A percentile compares a stretch with the other conserved stretches of the same genome.
phyloP scores from a whole-genome alignment of 2,113 vertebrate genomes.

The Chamaetylas fuelleborni region DNA sequence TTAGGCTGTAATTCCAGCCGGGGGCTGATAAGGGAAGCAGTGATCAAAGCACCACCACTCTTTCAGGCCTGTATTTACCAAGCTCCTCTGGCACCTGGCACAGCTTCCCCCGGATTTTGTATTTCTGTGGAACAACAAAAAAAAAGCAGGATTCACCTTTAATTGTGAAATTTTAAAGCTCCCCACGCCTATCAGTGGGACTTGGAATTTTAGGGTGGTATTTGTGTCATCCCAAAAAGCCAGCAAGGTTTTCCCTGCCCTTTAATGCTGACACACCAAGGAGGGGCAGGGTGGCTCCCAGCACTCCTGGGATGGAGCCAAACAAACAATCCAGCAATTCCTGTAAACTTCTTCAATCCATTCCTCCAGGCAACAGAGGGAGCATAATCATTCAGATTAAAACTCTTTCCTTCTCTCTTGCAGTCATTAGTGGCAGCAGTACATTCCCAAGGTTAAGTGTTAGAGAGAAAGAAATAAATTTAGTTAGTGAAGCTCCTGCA shows the following conservation, averaged over 20 bases:
- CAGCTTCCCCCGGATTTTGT: not conserved
- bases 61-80: not conserved
- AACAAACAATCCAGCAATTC: not conserved
- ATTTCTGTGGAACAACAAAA: not conserved
- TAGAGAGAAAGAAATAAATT: not conserved
- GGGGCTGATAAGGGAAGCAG: not conserved
- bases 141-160: fast-evolving
- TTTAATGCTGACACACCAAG: fast-evolving
- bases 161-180: not conserved
- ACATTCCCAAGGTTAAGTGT: not conserved
- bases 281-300: not conserved
- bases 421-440: not conserved
- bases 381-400: not conserved
- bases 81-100: not conserved
- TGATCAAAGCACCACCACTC: not conserved
- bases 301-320: not conserved
- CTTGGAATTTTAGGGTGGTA: fast-evolving
- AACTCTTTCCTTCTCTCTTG: not conserved
- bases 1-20: slow-evolving; percentile 2
- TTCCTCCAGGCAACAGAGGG: not conserved
- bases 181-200: fast-evolving
- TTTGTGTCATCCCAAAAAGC: not conserved
- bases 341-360: not conserved
- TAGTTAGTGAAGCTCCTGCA: fast-evolving
- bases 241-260: not conserved